Conservation (phyloP, 35 echinoderm and acorn worm species). For the Apostichopus californicus region DNA sequence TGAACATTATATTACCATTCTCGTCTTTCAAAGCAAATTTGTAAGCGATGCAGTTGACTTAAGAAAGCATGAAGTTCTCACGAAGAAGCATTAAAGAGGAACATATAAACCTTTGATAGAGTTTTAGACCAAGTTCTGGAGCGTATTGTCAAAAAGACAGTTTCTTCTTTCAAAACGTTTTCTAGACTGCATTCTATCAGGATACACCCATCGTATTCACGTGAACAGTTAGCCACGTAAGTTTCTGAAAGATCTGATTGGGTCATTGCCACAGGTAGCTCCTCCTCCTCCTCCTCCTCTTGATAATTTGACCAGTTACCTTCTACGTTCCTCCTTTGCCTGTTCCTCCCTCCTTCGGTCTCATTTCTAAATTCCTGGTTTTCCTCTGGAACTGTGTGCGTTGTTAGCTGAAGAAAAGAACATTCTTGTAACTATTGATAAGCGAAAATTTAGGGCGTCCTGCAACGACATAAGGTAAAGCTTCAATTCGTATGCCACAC, state of each 20-base stretch:
- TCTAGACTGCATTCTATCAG: not conserved
- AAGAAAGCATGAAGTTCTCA: no score
- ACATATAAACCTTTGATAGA: not conserved
- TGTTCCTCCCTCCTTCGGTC: not conserved
- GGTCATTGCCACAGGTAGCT: not conserved
- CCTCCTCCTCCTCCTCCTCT: conserved; percentile 4
- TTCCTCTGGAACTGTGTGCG: not conserved
- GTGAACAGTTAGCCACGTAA: conserved; percentile 2
- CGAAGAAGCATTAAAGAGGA: no score
- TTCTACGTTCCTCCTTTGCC: not conserved
- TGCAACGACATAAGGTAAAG: no score
- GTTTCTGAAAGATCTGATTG: not conserved
- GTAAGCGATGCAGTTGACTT: no score
- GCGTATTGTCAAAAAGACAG: not conserved
- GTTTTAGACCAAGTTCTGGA: not conserved
- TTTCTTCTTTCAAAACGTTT: not conserved
- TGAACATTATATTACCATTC: no score
- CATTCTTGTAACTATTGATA: no score
- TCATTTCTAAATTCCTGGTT: not conserved
- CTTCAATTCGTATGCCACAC: no score
- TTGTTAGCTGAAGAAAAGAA: not conserved
- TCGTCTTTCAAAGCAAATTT: no score
- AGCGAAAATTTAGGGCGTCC: no score
- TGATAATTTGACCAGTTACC: not conserved
- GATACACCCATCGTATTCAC: not conserved